phyloP scores from a whole-genome alignment of 2,888 invertebrate genomes.

The Pogonocherus hispidulus region DNA sequence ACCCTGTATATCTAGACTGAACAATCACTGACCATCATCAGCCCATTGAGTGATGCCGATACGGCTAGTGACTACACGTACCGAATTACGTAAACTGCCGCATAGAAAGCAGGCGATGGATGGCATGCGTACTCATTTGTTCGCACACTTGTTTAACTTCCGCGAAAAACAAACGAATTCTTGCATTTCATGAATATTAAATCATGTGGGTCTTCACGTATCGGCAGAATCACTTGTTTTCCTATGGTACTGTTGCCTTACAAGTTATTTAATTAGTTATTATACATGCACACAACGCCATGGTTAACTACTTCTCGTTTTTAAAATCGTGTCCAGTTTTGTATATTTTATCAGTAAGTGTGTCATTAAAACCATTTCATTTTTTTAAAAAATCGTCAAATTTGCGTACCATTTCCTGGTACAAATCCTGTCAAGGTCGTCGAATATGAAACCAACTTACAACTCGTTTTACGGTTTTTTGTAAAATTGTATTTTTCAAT shows the following conservation, averaged over 20 bases:
- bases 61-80: background rate
- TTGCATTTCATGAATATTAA: background rate
- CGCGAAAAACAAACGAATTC: slow-evolving; percentile 24
- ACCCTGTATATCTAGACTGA: background rate
- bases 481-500: no score
- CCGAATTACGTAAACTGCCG: background rate
- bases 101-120: slow-evolving; percentile 16
- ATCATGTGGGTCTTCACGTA: background rate
- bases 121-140: background rate
- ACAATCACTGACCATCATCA: background rate
- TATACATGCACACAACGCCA: no score
- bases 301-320: no score
- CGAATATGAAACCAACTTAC: no score
- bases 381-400: no score
- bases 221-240: background rate
- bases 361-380: no score
- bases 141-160: background rate
- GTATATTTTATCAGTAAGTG: no score
- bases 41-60: background rate
- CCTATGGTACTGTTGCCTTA: background rate
- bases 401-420: no score
- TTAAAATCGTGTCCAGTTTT: no score
- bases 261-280: no score
- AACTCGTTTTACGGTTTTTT: no score
- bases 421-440: no score